phyloP scores from a whole-genome alignment of 2,888 invertebrate species.

The Microplitis manilae region DNA sequence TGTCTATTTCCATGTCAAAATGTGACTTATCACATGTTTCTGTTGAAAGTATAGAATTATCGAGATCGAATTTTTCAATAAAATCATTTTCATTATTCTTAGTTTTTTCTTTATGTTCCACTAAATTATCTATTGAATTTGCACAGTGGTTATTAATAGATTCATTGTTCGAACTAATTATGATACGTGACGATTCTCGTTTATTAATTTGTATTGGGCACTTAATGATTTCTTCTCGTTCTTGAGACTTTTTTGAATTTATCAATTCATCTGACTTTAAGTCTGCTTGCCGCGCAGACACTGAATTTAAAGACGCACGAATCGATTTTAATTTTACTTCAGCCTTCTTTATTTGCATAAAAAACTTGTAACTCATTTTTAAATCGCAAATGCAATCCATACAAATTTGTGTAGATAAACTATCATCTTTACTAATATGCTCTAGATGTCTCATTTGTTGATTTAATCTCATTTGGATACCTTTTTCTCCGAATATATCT shows the following conservation, averaged over 20 bases:
- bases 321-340: conserved; percentile 66
- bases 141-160: neutral
- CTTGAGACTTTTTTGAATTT: neutral
- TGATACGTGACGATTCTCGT: neutral
- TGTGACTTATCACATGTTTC: conserved; percentile 53
- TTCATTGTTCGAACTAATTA: no score
- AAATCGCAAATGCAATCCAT: conserved; percentile 70
- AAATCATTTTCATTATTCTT: conserved; percentile 61
- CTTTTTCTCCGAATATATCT: conserved; percentile 68
- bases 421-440: conserved; percentile 61
- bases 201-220: neutral
- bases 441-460: conserved; percentile 68
- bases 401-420: conserved; percentile 68
- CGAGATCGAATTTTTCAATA: conserved; percentile 68
- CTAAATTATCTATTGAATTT: neutral
- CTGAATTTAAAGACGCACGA: conserved; percentile 44
- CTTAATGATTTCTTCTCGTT: neutral
- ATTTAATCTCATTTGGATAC: conserved; percentile 65
- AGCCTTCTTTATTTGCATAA: conserved; percentile 69
- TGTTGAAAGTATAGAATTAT: conserved; percentile 59
- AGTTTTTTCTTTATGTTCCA: conserved; percentile 14
- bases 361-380: conserved; percentile 70
- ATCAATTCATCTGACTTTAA: neutral
- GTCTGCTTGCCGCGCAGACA: neutral
- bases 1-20: conserved; percentile 50